Evolutionary conservation across 2,113 vertebrate genomes (phyloP).

Genomic region (Crotalus viridis): DNA sequence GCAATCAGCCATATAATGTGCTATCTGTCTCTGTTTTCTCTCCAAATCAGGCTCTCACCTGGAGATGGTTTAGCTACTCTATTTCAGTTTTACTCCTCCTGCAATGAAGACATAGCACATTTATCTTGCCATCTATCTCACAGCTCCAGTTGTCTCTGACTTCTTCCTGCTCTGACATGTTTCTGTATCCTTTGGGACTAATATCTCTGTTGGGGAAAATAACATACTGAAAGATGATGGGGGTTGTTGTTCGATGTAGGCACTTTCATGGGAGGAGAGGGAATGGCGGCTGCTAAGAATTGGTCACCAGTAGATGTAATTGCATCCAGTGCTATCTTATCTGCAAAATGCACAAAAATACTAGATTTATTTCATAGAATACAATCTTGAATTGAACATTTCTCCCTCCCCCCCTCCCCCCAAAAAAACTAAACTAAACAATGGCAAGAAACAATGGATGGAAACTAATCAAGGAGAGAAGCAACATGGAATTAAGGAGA

Average conservation of each 20-base stretch:
- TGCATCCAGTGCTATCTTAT: not conserved
- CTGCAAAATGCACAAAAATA: not conserved
- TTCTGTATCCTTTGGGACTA: not conserved
- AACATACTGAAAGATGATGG: not conserved
- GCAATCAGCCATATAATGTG: not conserved
- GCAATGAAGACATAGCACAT: not conserved
- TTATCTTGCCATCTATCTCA: not conserved
- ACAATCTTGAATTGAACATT: not conserved
- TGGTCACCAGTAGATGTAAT: not conserved
- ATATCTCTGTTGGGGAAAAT: not conserved
- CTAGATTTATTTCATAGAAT: not conserved
- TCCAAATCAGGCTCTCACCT: not conserved
- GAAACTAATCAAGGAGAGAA: not conserved
- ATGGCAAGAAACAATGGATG: not conserved
- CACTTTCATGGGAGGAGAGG: not conserved
- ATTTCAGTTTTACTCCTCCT: not conserved
- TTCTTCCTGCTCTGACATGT: not conserved
- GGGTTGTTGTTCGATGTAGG: not conserved
- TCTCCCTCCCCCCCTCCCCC: not conserved
- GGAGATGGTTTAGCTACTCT: not conserved
- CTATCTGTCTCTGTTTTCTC: not conserved
- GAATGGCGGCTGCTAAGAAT: not conserved
- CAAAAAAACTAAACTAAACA: not conserved
- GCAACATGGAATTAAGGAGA: not conserved
- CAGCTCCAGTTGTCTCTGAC: not conserved